phyloP scores from a whole-genome alignment of 2,113 vertebrate species.

The Oophaga pumilio region DNA sequence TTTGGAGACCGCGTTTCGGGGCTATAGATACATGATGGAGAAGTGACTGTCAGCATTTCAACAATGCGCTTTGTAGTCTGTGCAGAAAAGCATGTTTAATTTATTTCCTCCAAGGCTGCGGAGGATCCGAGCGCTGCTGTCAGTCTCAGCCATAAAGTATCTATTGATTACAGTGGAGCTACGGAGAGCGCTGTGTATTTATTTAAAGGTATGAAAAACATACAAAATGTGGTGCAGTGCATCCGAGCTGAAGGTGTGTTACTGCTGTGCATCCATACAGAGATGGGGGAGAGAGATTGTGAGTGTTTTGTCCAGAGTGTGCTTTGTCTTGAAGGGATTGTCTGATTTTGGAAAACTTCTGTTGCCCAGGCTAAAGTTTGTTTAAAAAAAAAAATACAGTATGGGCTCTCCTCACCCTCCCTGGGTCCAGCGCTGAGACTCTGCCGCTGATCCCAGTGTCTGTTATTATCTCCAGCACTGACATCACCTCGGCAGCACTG shows the following conservation, averaged over 20 bases:
- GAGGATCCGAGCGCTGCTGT: not conserved
- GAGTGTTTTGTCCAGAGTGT: too few relatives aligned
- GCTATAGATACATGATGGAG: slow-evolving; percentile 5
- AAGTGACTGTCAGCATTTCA: slow-evolving; percentile 16
- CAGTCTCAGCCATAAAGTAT: not conserved
- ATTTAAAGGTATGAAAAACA: not conserved
- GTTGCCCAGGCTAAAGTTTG: too few relatives aligned
- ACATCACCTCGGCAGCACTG: too few relatives aligned
- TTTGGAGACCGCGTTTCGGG: not conserved
- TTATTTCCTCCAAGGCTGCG: slow-evolving; percentile 12
- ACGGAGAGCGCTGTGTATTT: not conserved
- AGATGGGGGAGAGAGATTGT: too few relatives aligned
- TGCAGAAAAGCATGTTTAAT: slow-evolving; percentile 35
- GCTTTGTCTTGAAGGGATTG: too few relatives aligned
- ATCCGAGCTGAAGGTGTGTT: not conserved
- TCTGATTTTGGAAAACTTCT: too few relatives aligned
- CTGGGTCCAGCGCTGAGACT: too few relatives aligned
- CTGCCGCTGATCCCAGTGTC: too few relatives aligned
- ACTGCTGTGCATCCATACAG: not conserved
- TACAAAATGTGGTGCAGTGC: not conserved
- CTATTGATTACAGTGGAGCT: not conserved
- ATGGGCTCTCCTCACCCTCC: too few relatives aligned
- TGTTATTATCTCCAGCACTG: too few relatives aligned
- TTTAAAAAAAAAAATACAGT: too few relatives aligned
- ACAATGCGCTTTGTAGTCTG: slow-evolving; percentile 21